Conservation (phyloP, 2,888 invertebrate genomes). For the Linnaemya tessellans region DNA sequence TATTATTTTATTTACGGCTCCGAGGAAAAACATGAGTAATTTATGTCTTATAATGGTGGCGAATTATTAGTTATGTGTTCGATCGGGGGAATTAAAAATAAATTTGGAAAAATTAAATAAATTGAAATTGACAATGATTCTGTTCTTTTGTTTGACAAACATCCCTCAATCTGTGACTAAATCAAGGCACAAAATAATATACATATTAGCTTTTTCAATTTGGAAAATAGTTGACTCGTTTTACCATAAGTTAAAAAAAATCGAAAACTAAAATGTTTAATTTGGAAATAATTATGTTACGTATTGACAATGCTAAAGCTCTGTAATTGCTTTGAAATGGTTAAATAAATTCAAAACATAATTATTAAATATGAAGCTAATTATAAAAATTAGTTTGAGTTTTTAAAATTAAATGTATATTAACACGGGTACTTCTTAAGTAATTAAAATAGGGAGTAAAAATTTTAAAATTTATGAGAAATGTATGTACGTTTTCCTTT, state of each 20-base stretch:
- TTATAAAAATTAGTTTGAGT: conserved; percentile 22
- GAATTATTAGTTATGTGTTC: background rate
- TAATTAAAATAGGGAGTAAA: conserved; percentile 13
- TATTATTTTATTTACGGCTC: conserved; percentile 31
- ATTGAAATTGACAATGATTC: background rate
- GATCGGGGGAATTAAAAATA: background rate
- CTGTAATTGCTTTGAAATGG: conserved; percentile 70
- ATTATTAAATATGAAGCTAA: conserved; percentile 47
- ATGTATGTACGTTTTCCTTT: background rate
- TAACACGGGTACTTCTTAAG: conserved; percentile 53
- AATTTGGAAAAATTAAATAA: background rate
- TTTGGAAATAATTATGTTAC: conserved; percentile 5
- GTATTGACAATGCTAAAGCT: conserved; percentile 64
- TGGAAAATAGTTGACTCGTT: background rate
- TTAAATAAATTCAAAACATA: conserved; percentile 29
- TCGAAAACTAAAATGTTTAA: background rate
- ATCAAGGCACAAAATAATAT: conserved; percentile 28
- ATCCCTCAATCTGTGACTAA: conserved; percentile 12
- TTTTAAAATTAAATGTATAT: conserved; percentile 21
- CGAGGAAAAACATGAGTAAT: conserved; percentile 13
- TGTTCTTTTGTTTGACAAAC: background rate
- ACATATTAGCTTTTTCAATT: conserved; percentile 8
- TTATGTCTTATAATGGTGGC: no score
- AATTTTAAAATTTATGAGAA: background rate
- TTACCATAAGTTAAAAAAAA: background rate